These are phyloP conservation scores for Cecropterus lyciades DNA, from an alignment of 1,140 invertebrate species.

Conservation along the genomic window DNA sequence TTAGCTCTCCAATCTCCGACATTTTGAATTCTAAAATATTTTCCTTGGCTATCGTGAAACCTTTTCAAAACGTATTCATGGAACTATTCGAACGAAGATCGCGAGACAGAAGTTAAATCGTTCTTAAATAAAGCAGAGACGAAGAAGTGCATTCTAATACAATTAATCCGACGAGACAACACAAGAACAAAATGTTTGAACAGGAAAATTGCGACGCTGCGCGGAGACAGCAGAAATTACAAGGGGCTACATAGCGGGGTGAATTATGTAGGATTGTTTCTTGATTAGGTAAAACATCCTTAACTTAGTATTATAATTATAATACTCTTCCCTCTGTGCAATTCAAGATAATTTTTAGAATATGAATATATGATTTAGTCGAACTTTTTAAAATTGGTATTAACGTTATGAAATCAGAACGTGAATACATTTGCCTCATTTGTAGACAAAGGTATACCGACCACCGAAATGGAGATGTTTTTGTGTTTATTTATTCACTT, in stretches of 20 bases:
- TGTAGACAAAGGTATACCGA: too few relatives aligned
- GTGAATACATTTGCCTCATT: too few relatives aligned
- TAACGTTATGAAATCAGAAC: too few relatives aligned
- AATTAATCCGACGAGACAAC: slow-evolving; percentile 48
- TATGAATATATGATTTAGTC: too few relatives aligned
- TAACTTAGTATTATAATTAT: slow-evolving; percentile 12
- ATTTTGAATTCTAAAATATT: slow-evolving; percentile 7
- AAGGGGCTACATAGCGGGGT: slow-evolving; percentile 36
- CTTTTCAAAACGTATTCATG: background rate
- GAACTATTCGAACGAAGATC: background rate
- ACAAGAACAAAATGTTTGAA: slow-evolving; percentile 52
- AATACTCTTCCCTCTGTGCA: too few relatives aligned
- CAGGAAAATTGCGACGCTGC: slow-evolving; percentile 52
- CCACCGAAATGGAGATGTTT: too few relatives aligned
- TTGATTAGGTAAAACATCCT: slow-evolving; percentile 21
- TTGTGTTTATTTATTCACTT: too few relatives aligned
- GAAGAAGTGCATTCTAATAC: slow-evolving; percentile 38
- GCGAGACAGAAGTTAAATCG: slow-evolving; percentile 1
- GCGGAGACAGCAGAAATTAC: slow-evolving; percentile 45
- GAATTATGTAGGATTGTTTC: slow-evolving; percentile 49
- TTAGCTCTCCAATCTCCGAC: slow-evolving; percentile 3
- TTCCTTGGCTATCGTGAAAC: background rate
- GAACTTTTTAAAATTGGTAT: too few relatives aligned
- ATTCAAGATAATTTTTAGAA: too few relatives aligned
- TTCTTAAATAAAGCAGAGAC: slow-evolving; percentile 19